These are phyloP conservation scores for Dendrocincla fuliginosa DNA, from an alignment of 2,797 vertebrate species.

Conservation along the genomic window DNA sequence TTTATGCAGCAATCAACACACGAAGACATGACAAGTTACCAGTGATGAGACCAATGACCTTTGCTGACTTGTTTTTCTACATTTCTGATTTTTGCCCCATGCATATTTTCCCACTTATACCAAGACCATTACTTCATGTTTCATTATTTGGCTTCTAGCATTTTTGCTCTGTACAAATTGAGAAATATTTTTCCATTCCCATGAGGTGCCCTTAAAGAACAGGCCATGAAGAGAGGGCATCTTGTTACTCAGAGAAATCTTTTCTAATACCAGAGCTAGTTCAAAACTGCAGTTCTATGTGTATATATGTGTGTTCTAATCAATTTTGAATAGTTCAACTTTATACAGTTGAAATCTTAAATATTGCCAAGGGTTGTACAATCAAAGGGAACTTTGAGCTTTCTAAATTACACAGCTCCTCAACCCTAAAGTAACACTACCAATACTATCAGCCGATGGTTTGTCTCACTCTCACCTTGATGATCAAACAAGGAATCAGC, in stretches of 20 bases:
- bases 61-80: background rate
- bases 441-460: background rate
- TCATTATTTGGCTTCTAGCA: background rate
- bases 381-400: background rate
- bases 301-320: background rate
- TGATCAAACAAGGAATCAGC: constrained; percentile 92
- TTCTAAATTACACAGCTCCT: background rate
- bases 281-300: background rate
- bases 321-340: background rate
- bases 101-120: background rate
- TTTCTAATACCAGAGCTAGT: background rate
- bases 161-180: background rate
- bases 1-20: background rate
- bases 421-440: background rate
- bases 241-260: background rate
- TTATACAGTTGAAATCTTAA: background rate
- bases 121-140: background rate
- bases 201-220: background rate
- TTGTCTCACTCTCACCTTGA: constrained; percentile 82
- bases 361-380: background rate
- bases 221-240: background rate
- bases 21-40: background rate
- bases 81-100: background rate
- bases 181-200: background rate
- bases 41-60: background rate